Conservation (phyloP, 2,797 vertebrate genomes). For the Lycodopsis pacificus region DNA sequence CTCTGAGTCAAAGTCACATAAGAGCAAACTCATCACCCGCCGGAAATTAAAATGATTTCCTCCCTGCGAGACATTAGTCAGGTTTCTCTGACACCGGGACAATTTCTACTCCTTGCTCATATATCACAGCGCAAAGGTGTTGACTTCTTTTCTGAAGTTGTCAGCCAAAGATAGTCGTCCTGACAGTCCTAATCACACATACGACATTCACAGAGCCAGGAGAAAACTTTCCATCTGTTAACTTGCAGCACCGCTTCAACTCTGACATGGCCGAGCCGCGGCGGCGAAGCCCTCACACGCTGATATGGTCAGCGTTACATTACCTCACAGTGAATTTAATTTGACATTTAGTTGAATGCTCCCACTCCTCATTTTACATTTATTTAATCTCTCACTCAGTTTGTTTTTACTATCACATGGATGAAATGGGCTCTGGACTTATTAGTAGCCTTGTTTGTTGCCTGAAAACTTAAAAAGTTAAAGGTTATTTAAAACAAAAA, state of each 20-base stretch:
- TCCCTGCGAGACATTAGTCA: slow-evolving; percentile 58
- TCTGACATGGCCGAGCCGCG: slow-evolving; percentile 5
- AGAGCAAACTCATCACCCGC: slow-evolving; percentile 34
- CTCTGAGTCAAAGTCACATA: slow-evolving; percentile 21
- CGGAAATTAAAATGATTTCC: slow-evolving; percentile 52
- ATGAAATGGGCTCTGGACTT: no score
- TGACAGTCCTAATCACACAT: slow-evolving; percentile 54
- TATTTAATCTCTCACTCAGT: no score
- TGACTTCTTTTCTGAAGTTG: slow-evolving; percentile 54
- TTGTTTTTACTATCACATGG: no score
- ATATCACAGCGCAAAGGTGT: slow-evolving; percentile 50
- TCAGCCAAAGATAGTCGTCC: slow-evolving; percentile 39
- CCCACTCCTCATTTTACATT: no score
- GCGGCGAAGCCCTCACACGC: slow-evolving; percentile 7
- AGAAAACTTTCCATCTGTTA: slow-evolving; percentile 59
- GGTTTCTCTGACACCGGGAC: slow-evolving; percentile 58
- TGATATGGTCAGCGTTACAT: no score
- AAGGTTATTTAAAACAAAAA: background rate
- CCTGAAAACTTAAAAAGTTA: no score
- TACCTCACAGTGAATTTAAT: no score
- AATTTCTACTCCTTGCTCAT: slow-evolving; percentile 58
- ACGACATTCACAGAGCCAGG: slow-evolving; percentile 58
- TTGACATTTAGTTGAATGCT: no score
- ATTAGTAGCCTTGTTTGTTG: no score
- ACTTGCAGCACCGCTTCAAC: background rate